phyloP scores from a whole-genome alignment of 2,113 vertebrate species.

The Raja brachyura region DNA sequence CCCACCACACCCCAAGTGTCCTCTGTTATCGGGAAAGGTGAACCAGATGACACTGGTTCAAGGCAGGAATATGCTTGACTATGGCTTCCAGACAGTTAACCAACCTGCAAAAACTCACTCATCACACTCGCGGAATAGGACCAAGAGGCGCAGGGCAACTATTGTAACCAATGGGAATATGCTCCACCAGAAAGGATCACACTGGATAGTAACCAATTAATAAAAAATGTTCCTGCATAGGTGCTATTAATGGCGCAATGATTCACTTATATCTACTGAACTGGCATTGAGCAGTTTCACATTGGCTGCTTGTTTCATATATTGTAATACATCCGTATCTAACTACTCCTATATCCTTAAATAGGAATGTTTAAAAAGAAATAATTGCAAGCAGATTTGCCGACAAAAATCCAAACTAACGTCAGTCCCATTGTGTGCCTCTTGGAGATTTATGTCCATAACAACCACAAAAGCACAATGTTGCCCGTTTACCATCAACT shows the following conservation, averaged over 20 bases:
- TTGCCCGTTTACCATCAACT: not conserved
- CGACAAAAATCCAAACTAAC: not conserved
- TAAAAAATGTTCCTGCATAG: not conserved
- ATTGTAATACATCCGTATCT: not conserved
- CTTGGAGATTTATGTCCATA: not conserved
- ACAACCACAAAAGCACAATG: not conserved
- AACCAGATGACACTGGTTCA: not conserved
- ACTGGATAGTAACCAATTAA: not conserved
- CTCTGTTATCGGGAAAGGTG: not conserved
- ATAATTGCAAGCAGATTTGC: not conserved
- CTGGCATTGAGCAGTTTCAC: not conserved
- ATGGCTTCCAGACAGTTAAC: not conserved
- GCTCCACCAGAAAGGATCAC: not conserved
- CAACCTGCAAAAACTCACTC: not conserved
- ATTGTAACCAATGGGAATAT: not conserved
- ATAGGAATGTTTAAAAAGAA: conserved; percentile 8
- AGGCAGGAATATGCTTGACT: not conserved
- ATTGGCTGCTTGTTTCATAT: not conserved
- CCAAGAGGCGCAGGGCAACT: not conserved
- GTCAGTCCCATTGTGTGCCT: not conserved
- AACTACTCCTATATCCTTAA: not conserved
- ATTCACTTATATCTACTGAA: not conserved
- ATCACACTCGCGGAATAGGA: not conserved
- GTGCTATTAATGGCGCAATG: not conserved
- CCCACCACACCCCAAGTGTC: no score